Evolutionary conservation across 2,797 vertebrate species (phyloP).

Genomic region (Cetoscarus ocellatus): DNA sequence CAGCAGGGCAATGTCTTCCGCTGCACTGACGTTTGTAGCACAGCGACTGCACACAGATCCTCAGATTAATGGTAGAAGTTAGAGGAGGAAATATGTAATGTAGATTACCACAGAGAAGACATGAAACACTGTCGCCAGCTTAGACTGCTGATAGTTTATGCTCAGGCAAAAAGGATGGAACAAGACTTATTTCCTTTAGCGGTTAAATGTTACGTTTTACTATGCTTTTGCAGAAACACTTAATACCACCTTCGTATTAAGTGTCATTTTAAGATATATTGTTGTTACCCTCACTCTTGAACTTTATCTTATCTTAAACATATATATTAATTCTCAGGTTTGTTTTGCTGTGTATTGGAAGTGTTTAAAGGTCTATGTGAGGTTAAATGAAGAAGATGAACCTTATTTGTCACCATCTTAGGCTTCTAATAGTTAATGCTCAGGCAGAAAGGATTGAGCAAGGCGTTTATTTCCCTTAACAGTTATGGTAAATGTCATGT

Average conservation of each 20-base stretch:
- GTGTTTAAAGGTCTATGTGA: no score
- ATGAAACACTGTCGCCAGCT: background rate
- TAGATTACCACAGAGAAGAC: background rate
- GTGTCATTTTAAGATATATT: background rate
- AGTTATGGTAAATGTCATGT: background rate
- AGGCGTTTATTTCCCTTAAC: background rate
- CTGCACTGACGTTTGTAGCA: slow-evolving; percentile 63
- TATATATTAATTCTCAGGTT: no score
- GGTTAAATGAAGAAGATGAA: no score
- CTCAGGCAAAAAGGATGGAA: background rate
- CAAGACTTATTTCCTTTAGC: background rate
- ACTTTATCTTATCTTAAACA: no score
- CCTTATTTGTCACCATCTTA: background rate
- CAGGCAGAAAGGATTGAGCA: background rate
- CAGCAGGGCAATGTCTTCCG: slow-evolving; percentile 68
- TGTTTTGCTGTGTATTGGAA: no score
- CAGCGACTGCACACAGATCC: slow-evolving; percentile 23
- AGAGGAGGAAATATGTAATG: background rate
- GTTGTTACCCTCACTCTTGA: background rate
- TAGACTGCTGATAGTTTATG: background rate
- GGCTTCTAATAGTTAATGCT: no score
- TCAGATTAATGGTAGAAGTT: slow-evolving; percentile 12
- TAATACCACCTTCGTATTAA: background rate
- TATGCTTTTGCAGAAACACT: background rate
- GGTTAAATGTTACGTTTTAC: background rate